Evolutionary conservation across 2,888 invertebrate species (phyloP).

Genomic region (Drosophila pseudotalamancana): DNA sequence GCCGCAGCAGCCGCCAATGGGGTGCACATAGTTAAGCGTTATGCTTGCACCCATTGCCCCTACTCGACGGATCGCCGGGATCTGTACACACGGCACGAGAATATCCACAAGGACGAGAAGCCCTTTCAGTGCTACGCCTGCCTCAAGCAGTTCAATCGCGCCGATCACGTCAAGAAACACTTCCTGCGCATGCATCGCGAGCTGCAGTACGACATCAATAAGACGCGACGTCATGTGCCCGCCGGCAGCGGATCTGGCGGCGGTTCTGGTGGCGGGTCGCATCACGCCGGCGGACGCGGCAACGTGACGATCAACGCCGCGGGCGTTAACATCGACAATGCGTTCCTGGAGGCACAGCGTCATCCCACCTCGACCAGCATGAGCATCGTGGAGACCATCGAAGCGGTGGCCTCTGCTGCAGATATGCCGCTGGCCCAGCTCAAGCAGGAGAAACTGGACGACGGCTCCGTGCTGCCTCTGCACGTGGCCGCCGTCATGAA

Average conservation of each 20-base stretch:
- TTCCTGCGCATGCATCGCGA: slow-evolving; percentile 96
- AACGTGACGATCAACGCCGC: slow-evolving; percentile 82
- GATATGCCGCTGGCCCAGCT: slow-evolving; percentile 82
- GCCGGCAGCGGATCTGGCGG: slow-evolving; percentile 73
- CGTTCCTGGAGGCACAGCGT: slow-evolving; percentile 82
- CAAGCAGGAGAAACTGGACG: slow-evolving; percentile 84
- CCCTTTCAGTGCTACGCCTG: slow-evolving; percentile 97
- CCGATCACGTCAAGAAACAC: slow-evolving; percentile 97
- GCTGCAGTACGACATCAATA: slow-evolving; percentile 93
- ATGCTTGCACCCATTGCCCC: slow-evolving; percentile 94
- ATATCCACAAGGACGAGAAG: slow-evolving; percentile 96
- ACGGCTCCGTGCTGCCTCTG: slow-evolving; percentile 65
- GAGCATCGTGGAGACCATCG: slow-evolving; percentile 84
- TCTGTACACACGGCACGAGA: slow-evolving; percentile 95
- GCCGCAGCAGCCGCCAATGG: slow-evolving; percentile 75
- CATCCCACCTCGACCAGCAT: slow-evolving; percentile 84
- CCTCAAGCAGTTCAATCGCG: slow-evolving; percentile 96
- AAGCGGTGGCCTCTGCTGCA: slow-evolving; percentile 83
- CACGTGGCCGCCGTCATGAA: slow-evolving; percentile 59
- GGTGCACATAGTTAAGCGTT: slow-evolving; percentile 88
- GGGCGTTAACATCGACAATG: slow-evolving; percentile 81
- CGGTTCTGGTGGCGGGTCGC: slow-evolving; percentile 82
- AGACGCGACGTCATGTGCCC: slow-evolving; percentile 87
- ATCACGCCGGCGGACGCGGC: slow-evolving; percentile 86
- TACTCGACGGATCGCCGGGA: slow-evolving; percentile 96